These are phyloP conservation scores for Tachuris rubrigastra DNA, from an alignment of 2,113 vertebrate genomes.

Conservation along the genomic window DNA sequence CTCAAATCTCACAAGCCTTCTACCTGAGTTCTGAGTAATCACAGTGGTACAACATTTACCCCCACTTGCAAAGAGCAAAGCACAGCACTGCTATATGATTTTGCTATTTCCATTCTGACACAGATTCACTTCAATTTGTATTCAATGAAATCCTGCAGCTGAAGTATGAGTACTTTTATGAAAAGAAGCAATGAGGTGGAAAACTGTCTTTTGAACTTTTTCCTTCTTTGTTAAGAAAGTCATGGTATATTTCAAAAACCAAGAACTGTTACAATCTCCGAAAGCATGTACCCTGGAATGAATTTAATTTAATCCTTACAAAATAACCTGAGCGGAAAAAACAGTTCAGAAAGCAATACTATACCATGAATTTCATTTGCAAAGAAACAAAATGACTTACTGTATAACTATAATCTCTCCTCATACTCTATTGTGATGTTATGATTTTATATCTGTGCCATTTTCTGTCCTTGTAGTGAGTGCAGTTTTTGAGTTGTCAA, in stretches of 20 bases:
- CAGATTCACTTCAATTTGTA: constrained; percentile 58
- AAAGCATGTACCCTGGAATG: constrained; percentile 47
- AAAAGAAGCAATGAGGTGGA: constrained; percentile 70
- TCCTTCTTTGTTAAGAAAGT: constrained; percentile 33
- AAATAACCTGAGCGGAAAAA: constrained; percentile 72
- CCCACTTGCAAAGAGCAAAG: constrained; percentile 3
- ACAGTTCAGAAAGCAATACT: constrained; percentile 48
- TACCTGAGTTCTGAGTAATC: neutral
- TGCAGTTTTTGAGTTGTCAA: constrained; percentile 52
- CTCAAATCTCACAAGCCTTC: constrained; percentile 8
- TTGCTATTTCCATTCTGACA: constrained; percentile 63
- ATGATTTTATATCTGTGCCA: constrained; percentile 35
- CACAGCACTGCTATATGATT: neutral
- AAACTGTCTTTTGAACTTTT: constrained; percentile 71
- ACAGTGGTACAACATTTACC: neutral
- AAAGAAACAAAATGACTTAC: constrained; percentile 57
- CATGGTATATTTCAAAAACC: constrained; percentile 53
- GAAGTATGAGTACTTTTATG: constrained; percentile 40
- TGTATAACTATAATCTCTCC: constrained; percentile 30
- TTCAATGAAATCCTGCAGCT: constrained; percentile 45
- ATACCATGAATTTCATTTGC: constrained; percentile 65
- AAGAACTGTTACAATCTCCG: constrained; percentile 44
- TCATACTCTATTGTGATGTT: constrained; percentile 7
- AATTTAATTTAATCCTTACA: constrained; percentile 75
- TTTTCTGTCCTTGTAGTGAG: constrained; percentile 42